These are phyloP conservation scores for Falcunculus frontatus DNA, from an alignment of 2,113 vertebrate genomes.

Conservation along the genomic window DNA sequence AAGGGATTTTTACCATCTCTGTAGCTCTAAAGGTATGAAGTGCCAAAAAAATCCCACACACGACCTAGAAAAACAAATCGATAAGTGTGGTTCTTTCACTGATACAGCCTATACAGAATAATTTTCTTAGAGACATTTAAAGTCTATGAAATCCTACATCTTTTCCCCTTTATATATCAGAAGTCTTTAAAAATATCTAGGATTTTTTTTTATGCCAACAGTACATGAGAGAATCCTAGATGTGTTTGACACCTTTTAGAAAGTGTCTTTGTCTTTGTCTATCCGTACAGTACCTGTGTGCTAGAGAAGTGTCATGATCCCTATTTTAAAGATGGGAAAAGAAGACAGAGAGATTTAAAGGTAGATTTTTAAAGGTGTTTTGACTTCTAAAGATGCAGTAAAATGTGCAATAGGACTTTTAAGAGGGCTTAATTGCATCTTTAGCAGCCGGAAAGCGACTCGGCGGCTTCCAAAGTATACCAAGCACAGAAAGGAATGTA, in stretches of 20 bases:
- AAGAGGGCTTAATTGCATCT: conserved; percentile 44
- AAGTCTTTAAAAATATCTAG: conserved; percentile 29
- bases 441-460: conserved; percentile 5
- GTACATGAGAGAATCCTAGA: conserved; percentile 47
- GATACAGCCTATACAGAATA: not conserved
- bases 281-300: not conserved
- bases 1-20: conserved; percentile 4
- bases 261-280: conserved; percentile 55
- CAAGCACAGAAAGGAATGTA: not conserved
- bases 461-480: not conserved
- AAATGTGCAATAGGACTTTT: conserved; percentile 50
- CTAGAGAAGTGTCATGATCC: conserved; percentile 43
- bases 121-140: conserved; percentile 16
- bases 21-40: not conserved
- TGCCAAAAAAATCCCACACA: not conserved
- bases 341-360: conserved; percentile 44
- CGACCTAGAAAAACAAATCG: conserved; percentile 43
- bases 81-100: not conserved
- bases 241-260: conserved; percentile 39
- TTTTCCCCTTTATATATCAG: conserved; percentile 9
- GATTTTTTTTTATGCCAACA: conserved; percentile 26
- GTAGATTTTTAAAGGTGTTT: conserved; percentile 50
- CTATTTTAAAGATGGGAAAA: conserved; percentile 41
- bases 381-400: conserved; percentile 54
- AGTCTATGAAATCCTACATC: not conserved